Conservation (phyloP, 2,888 invertebrate genomes). For the Drosophila mimica region DNA sequence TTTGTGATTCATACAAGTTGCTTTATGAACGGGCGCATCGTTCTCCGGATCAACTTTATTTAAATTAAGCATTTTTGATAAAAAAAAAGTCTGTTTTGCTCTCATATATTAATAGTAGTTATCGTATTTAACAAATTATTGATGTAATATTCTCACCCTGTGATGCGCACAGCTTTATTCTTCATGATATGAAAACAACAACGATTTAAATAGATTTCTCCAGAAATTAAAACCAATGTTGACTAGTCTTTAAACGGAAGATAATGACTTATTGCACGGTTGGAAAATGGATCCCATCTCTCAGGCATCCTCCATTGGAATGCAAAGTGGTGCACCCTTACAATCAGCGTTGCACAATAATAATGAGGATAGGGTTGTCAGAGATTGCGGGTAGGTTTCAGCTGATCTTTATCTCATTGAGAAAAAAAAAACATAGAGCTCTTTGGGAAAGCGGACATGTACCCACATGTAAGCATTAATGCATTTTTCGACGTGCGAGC, state of each 20-base stretch:
- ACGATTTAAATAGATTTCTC: background rate
- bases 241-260: background rate
- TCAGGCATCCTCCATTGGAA: background rate
- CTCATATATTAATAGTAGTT: no score
- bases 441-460: no score
- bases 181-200: background rate
- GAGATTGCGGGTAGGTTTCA: background rate
- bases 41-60: no score
- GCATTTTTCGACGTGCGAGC: no score
- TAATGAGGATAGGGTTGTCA: no score
- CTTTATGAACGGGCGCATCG: no score
- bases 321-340: background rate
- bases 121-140: no score
- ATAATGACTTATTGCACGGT: background rate
- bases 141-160: background rate
- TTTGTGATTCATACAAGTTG: no score
- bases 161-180: background rate
- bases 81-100: no score
- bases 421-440: no score
- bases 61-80: no score
- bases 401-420: background rate
- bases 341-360: background rate
- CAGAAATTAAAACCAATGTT: background rate
- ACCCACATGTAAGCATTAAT: no score
- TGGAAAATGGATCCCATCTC: background rate